These are phyloP conservation scores for Blera fallax DNA, from an alignment of 2,888 invertebrate species.

Conservation along the genomic window DNA sequence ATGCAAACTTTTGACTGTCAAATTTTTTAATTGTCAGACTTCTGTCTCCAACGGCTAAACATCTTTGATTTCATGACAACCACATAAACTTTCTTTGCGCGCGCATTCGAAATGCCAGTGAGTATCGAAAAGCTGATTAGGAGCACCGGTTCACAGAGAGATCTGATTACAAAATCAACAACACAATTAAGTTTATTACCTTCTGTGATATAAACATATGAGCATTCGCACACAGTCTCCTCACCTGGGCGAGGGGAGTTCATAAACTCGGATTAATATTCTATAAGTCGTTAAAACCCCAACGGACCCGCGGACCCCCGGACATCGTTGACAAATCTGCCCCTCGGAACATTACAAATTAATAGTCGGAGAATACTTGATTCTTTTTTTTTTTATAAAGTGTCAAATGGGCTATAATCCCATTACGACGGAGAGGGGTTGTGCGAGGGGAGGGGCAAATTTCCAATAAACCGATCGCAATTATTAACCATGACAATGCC, in stretches of 20 bases:
- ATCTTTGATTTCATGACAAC: neutral
- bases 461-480: neutral
- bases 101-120: neutral
- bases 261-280: neutral
- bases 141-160: neutral
- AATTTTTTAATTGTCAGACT: neutral
- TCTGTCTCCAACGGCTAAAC: neutral
- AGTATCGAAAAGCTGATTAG: neutral
- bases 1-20: neutral
- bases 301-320: neutral
- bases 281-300: neutral
- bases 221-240: too few relatives aligned
- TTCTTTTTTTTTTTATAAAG: neutral
- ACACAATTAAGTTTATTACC: neutral
- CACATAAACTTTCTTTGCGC: constrained; percentile 4
- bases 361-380: neutral
- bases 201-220: neutral
- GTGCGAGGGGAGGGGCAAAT: neutral
- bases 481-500: neutral
- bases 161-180: constrained; percentile 1
- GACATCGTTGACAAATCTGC: neutral
- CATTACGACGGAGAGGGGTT: too few relatives aligned
- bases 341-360: neutral
- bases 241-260: neutral
- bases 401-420: neutral